These are phyloP conservation scores for Pocillopora verrucosa DNA, from an alignment of 64 coral and sea anemone genomes.

Conservation along the genomic window DNA sequence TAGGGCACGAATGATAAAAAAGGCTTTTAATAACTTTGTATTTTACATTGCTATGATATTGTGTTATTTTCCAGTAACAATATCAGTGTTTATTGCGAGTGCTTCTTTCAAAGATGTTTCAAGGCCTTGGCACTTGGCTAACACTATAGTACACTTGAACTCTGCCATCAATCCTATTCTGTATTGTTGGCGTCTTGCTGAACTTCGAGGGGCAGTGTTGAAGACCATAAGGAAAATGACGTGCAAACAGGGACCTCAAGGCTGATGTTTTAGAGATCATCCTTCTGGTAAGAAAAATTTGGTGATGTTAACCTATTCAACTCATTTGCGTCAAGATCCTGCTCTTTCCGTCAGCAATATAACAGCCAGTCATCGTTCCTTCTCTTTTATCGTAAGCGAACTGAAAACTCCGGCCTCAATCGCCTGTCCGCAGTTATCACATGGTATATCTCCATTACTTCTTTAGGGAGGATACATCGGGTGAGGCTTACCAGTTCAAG, in stretches of 20 bases:
- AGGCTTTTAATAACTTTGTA: slow-evolving; percentile 3
- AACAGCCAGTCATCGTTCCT: too few relatives aligned
- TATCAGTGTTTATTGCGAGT: slow-evolving; percentile 3
- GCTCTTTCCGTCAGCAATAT: too few relatives aligned
- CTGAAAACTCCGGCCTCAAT: too few relatives aligned
- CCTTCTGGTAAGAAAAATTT: neutral
- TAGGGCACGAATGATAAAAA: neutral
- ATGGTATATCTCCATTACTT: too few relatives aligned
- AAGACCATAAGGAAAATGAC: slow-evolving; percentile 1
- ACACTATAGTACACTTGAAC: slow-evolving; percentile 9
- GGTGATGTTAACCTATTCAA: neutral
- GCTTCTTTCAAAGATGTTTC: neutral
- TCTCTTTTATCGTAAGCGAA: too few relatives aligned
- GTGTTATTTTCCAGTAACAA: slow-evolving; percentile 19
- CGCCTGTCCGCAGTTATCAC: too few relatives aligned
- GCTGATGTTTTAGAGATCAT: neutral
- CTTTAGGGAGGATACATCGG: too few relatives aligned
- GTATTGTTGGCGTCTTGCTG: slow-evolving; percentile 23
- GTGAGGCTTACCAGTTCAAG: too few relatives aligned
- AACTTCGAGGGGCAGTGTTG: slow-evolving; percentile 7
- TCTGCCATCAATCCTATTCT: slow-evolving; percentile 39
- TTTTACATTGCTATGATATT: slow-evolving; percentile 27
- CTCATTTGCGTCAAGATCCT: too few relatives aligned
- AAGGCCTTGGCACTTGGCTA: slow-evolving; percentile 8
- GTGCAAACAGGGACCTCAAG: neutral